A percentile compares a stretch with the other conserved stretches of the same genome.
Conservation (phyloP, 2,797 vertebrate species). For the Acanthopagrus latus region DNA sequence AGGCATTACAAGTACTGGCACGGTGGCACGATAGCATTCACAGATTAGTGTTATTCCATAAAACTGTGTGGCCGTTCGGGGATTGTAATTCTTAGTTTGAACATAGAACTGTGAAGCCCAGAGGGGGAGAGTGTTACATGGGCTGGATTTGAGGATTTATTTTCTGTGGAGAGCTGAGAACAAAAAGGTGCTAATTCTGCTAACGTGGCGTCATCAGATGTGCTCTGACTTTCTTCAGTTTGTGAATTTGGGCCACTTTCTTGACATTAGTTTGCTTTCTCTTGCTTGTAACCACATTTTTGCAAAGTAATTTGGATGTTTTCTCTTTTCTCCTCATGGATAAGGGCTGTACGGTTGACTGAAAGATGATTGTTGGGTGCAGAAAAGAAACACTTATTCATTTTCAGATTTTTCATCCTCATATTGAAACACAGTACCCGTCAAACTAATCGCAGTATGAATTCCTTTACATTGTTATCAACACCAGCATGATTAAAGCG, state of each 20-base stretch:
- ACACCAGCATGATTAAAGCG: neutral
- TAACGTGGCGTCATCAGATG: neutral
- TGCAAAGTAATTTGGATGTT: too few relatives aligned
- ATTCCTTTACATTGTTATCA: too few relatives aligned
- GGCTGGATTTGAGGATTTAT: neutral
- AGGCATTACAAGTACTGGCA: slow-evolving; percentile 50
- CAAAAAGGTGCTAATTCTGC: slow-evolving; percentile 16
- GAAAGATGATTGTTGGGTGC: too few relatives aligned
- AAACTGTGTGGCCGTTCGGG: slow-evolving; percentile 21
- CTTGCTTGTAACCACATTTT: too few relatives aligned
- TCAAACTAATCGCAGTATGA: too few relatives aligned
- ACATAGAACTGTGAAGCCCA: slow-evolving; percentile 13
- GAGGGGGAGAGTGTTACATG: neutral
- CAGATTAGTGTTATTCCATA: slow-evolving; percentile 53
- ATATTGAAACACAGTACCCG: too few relatives aligned
- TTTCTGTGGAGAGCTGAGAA: neutral
- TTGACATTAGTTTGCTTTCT: too few relatives aligned
- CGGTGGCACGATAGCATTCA: slow-evolving; percentile 29
- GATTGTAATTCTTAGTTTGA: slow-evolving; percentile 23
- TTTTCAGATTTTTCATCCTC: too few relatives aligned
- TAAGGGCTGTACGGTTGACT: too few relatives aligned
- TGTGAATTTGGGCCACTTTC: neutral
- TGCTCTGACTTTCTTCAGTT: neutral
- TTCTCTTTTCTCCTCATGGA: too few relatives aligned
- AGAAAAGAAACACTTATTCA: too few relatives aligned